Evolutionary conservation across 2,888 invertebrate genomes (phyloP), one percentile per base, ranked within the genome.

Genomic region (Macropis europaea): DNA sequence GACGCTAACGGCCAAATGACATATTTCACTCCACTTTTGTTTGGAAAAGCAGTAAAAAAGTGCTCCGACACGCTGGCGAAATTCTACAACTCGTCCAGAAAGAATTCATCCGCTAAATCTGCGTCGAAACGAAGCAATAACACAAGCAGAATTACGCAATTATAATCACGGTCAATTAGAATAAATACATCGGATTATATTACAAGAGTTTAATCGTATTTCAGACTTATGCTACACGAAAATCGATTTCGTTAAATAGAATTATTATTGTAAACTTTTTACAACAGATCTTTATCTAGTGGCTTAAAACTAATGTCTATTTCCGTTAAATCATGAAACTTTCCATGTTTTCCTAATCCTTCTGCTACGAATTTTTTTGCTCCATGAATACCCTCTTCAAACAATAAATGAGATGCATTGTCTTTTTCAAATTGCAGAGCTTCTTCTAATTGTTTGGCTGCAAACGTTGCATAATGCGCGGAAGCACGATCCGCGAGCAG

Each of bases 321-420:
- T 9, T 1, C 17, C 1, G 91, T 92, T 38, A 94, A 84, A 81
- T 93, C 91, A 84, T 92, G 91, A 36, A 93, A 93, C 79, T 93
- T 94, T 2, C 95, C 95, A 84, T 94, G 94, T 80, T 92, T 92
- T 1, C 95, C 95, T 48, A 94, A 89, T 57, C 95, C 95, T 77
- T 91, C 90, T 76, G 90, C 90, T 56, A 93, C 91, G 84, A 96
- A 96, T 83, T 92, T 93, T 83, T 92, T 92, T 4, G 95, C 94
- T 2, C 95, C 95, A 2, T 90, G 88, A 36, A 93, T 91, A 63
- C 95, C 93, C 81, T 95, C 94, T 64, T 93, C 92, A 0, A 93
- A 90, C 3, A 96, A 91, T 6, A 94, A 91, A 19, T 93, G 89
- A 1, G 90, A 84, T 3, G 92, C 91, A 81, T 94, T 84, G 90